These are phyloP conservation scores for Rhinoderma darwinii DNA, from an alignment of 2,113 vertebrate species.

Conservation along the genomic window DNA sequence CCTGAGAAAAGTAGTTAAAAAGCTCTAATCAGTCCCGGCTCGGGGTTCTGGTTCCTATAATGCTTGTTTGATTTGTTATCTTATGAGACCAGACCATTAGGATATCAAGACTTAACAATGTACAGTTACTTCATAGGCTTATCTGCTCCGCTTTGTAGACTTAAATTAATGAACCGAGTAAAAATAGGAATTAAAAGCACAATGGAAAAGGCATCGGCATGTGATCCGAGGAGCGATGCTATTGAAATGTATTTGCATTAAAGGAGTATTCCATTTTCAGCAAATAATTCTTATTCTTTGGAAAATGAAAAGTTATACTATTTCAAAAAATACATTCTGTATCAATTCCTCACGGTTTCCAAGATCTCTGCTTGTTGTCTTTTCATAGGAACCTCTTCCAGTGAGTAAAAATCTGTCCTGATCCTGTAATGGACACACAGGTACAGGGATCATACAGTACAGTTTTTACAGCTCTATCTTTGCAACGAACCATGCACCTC, in stretches of 20 bases:
- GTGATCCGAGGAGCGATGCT: background rate
- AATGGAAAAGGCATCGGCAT: background rate
- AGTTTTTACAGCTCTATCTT: no score
- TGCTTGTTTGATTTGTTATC: conserved; percentile 14
- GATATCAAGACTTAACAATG: background rate
- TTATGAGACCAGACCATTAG: background rate
- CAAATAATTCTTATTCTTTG: no score
- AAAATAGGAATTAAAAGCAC: background rate
- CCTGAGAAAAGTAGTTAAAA: background rate
- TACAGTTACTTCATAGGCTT: background rate
- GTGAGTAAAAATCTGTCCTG: no score
- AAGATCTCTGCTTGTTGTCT: no score
- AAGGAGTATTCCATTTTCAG: no score
- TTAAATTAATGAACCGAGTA: background rate
- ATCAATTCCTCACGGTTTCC: no score
- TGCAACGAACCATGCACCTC: no score
- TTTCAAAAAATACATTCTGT: no score
- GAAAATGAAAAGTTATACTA: no score
- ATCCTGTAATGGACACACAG: no score
- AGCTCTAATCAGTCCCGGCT: background rate
- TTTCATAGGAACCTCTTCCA: no score
- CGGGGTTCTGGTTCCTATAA: background rate
- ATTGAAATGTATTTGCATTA: background rate
- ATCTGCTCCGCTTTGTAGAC: background rate
- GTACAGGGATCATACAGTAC: no score